phyloP scores from a whole-genome alignment of 2,888 invertebrate species.

The Zeuzera pyrina region DNA sequence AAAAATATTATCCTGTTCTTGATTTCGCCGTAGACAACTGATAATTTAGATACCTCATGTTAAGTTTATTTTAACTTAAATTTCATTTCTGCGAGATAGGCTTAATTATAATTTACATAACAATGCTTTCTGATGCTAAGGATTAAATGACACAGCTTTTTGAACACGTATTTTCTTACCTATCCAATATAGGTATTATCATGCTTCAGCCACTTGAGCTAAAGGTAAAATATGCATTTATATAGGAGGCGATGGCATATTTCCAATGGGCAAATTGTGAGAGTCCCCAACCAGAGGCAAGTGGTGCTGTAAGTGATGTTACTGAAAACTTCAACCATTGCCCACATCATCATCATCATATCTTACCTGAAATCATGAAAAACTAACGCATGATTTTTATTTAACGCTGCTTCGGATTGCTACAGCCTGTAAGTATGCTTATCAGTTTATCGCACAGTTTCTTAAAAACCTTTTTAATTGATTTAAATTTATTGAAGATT shows the following conservation, averaged over 20 bases:
- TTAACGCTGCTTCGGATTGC: conserved; percentile 66
- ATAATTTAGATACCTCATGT: too few relatives aligned
- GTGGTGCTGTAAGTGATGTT: conserved; percentile 65
- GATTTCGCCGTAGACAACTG: too few relatives aligned
- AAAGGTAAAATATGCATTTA: conserved; percentile 45
- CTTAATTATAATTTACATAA: too few relatives aligned
- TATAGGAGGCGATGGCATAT: conserved; percentile 67
- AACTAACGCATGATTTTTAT: conserved; percentile 62
- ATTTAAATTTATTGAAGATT: too few relatives aligned
- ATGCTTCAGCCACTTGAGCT: too few relatives aligned
- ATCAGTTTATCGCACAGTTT: background rate
- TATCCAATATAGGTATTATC: too few relatives aligned
- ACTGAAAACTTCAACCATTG: conserved; percentile 25
- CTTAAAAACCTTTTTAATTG: background rate
- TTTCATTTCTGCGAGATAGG: too few relatives aligned
- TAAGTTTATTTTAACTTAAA: too few relatives aligned
- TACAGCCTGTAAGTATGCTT: conserved; percentile 67
- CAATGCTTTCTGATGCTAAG: too few relatives aligned
- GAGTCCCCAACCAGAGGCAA: conserved; percentile 53
- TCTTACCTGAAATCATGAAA: conserved; percentile 50
- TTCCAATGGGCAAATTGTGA: conserved; percentile 59
- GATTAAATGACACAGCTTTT: too few relatives aligned
- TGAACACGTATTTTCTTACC: too few relatives aligned
- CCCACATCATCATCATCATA: conserved; percentile 27
- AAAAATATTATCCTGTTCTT: too few relatives aligned